Base-by-base conservation (phyloP, 2,113 vertebrate species). In the Macroglossus sobrinus region DNA sequence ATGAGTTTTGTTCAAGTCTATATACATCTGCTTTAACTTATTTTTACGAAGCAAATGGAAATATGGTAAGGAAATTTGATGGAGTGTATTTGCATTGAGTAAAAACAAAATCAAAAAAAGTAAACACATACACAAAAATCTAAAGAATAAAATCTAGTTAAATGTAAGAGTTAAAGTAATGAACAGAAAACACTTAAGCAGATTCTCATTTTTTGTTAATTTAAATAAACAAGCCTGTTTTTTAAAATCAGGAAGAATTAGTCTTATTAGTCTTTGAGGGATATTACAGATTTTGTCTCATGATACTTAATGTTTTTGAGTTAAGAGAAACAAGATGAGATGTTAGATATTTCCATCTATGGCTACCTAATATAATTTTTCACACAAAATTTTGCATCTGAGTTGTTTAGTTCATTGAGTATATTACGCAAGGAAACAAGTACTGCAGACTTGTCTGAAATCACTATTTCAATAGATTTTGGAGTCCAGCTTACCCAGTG, bases 381-480 rank as follows among this genome's bases (percentile, higher is more conserved):
- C 35, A 26, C 40, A 47, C 78, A 85, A 96, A 91, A 69, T 38
- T 68, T 84, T 94, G 14, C 43, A 93, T 92, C 50, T 89, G 68
- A 88, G 68, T 76, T 91, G 26, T 93, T 94, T 69, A 87, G 43
- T 78, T 88, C 40, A 89, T 10, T 93, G 22, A 50, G 1, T 3
- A 71, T 28, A 30, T 88, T 80, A 88, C 38, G 24, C n/a, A 61
- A 94, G 63, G 78, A 71, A 89, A 38, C 61, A 93, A 92, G 59
- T 95, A 84, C 43, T 92, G 45, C 59, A 93, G 59, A 53, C 28
- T 57, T 88, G 47, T 59, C 16, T 94, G 95, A 93, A 95, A 93
- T 95, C 80, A 96, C 40, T 43, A 35, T 96, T 96, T 97, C 84
- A 87, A 59, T 89, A 59, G 81, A 84, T 78, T 68, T 85, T 92